phyloP scores from a whole-genome alignment of 2,113 vertebrate species.

The Emydocephalus ijimae region DNA sequence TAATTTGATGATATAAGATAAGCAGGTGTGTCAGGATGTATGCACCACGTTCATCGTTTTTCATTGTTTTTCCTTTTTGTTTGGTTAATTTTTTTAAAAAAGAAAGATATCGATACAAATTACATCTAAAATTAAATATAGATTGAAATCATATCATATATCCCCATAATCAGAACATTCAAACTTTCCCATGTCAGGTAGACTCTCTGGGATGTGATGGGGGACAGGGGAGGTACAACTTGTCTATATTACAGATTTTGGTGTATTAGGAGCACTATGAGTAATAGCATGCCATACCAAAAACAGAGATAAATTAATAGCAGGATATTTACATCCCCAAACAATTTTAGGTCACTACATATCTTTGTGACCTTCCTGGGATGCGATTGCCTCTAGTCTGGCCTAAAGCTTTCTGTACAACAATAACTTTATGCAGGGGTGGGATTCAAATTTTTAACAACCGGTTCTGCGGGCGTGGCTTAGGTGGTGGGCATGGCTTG shows the following conservation, averaged over 20 bases:
- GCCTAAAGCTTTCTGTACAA: neutral
- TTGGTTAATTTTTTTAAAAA: too few relatives aligned
- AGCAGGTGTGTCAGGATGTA: too few relatives aligned
- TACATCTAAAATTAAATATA: neutral
- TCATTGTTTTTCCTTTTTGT: too few relatives aligned
- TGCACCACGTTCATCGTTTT: too few relatives aligned
- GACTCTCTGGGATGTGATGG: neutral
- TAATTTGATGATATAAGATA: too few relatives aligned
- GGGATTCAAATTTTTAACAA: too few relatives aligned
- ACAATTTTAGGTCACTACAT: neutral
- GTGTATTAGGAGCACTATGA: neutral
- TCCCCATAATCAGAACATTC: neutral
- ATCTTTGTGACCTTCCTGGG: neutral
- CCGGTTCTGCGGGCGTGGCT: too few relatives aligned
- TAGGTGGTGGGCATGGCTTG: too few relatives aligned
- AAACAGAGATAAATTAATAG: neutral
- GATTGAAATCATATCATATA: neutral
- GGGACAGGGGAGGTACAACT: fast-evolving
- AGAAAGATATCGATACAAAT: neutral
- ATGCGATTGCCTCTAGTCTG: neutral
- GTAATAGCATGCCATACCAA: neutral
- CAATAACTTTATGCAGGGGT: neutral
- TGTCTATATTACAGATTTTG: neutral
- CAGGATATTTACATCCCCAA: neutral
- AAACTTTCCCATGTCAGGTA: neutral